Conservation (phyloP, 2,113 vertebrate genomes). For the Chloroceryle aenea region DNA sequence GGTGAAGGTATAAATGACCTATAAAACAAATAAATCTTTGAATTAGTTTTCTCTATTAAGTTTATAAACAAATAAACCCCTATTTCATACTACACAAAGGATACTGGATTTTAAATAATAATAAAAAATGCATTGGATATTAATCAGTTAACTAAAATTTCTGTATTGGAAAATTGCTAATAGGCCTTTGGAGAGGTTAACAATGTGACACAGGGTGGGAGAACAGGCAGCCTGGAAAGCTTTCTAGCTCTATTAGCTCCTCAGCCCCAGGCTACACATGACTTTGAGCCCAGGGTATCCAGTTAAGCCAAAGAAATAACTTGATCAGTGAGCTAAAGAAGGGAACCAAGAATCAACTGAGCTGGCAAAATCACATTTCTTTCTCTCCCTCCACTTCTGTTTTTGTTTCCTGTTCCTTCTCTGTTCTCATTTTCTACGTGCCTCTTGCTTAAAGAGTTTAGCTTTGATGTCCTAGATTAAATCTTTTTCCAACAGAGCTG, state of each 20-base stretch:
- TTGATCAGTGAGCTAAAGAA: neutral
- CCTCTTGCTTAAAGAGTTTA: neutral
- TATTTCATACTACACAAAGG: neutral
- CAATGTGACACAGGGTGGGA: neutral
- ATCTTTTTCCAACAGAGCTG: neutral
- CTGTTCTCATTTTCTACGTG: neutral
- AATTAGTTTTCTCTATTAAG: neutral
- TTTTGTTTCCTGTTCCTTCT: neutral
- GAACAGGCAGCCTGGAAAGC: neutral
- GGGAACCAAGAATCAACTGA: neutral
- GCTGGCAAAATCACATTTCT: neutral
- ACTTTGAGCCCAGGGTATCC: neutral
- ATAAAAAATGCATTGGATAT: neutral
- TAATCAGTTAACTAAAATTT: neutral
- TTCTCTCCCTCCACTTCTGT: neutral
- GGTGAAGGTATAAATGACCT: neutral
- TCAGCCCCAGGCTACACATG: neutral
- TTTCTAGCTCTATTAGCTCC: neutral
- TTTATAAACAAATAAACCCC: neutral
- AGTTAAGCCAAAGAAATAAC: neutral
- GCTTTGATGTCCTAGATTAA: neutral
- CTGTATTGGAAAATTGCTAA: neutral
- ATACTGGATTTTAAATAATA: neutral
- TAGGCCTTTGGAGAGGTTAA: neutral
- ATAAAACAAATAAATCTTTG: neutral